Conservation (phyloP, 2,797 vertebrate species). For the Capromys pilorides region DNA sequence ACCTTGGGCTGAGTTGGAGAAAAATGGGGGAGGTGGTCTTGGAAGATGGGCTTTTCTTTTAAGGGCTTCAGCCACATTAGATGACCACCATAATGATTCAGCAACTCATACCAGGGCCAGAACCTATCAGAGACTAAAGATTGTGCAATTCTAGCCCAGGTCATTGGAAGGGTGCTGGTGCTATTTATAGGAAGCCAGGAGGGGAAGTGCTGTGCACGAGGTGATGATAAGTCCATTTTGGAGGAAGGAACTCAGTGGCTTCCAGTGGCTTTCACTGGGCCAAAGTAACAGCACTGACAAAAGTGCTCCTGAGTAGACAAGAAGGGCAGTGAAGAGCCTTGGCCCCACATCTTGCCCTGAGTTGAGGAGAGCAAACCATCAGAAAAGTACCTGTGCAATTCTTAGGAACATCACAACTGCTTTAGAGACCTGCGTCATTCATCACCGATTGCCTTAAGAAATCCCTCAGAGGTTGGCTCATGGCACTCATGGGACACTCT, state of each 20-base stretch:
- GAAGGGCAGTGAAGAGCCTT: no score
- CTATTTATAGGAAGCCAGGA: constrained; percentile 29
- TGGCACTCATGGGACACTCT: neutral
- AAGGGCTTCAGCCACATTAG: no score
- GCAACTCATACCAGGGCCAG: no score
- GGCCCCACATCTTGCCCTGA: no score
- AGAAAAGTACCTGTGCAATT: neutral
- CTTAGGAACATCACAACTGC: neutral
- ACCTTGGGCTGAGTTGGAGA: no score
- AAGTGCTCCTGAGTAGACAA: neutral
- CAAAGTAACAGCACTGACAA: neutral
- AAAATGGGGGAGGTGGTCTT: no score
- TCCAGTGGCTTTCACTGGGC: neutral
- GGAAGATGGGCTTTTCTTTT: no score
- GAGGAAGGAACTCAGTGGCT: neutral
- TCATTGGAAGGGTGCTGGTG: neutral
- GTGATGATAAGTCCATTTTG: neutral
- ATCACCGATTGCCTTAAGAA: neutral
- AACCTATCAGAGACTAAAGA: neutral
- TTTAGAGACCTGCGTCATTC: neutral
- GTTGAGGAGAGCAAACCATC: neutral
- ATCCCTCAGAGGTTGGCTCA: neutral
- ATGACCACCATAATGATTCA: no score
- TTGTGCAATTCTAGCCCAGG: neutral
- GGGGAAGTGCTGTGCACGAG: neutral